Evolutionary conservation across 1,140 invertebrate genomes (phyloP), one percentile per base, ranked within the genome.

Genomic region (Eueides isabella): DNA sequence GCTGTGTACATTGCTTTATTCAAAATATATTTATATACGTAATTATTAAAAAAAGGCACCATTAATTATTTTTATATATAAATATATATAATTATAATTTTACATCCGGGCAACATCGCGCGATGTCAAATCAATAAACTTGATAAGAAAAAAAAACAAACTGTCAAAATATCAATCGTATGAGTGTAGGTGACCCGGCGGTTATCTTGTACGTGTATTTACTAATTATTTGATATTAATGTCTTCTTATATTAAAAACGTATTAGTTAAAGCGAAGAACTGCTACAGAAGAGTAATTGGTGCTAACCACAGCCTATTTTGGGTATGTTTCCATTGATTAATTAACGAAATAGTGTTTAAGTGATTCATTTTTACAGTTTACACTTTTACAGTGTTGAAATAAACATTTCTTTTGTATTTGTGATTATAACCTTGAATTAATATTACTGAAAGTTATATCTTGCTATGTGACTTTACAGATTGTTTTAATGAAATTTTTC

Each of bases 241-340:
- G 88, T 83, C 80, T 83, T 80, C 76, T 62, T 80, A 80, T 74
- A 85, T 88, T 75, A 90, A 85, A 83, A 87, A 86, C 44, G 55
- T 87, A 74, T 78, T 88, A 72, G 80, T 77, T 41, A 72, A 77
- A 63, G 85, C 78, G 28, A 78, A 82, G 41, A 78, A 87, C 67
- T 84, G 81, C 75, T 88, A 82, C 61, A 88, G 71, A 67, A 78
- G 71, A 48, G 73, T 82, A 6, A 65, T 82, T 38, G 78, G 85
- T 38, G 77, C 79, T 38, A 87, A 83, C 67, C 77, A 78, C 44
- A 85, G 72, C 75, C 79, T 72, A 75, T 83, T 76, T 64, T 79
- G 78, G 85, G 88, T 90, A 82, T 74, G 85, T 88, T 79, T 78
- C 63, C 65, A n/a, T 77, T 29, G 29, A 61, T 77, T 80, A 74